Conservation (phyloP, 2,888 invertebrate genomes). For the Homarus gammarus region DNA sequence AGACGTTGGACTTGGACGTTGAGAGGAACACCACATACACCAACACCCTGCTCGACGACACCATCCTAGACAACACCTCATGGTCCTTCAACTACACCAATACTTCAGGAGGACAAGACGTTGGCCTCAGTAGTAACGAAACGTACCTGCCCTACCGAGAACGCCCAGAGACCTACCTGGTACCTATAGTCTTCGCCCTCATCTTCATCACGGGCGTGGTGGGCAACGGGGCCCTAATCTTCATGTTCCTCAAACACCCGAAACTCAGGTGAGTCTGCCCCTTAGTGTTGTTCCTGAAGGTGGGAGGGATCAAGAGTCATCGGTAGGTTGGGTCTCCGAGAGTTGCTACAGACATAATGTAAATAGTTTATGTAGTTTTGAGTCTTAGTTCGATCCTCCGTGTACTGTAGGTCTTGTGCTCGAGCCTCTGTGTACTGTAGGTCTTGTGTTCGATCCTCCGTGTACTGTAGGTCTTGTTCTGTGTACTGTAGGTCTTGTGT, state of each 20-base stretch:
- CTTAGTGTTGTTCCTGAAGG: too few species aligned
- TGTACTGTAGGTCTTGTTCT: too few species aligned
- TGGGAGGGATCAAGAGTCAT: too few species aligned
- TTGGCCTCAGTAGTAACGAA: background rate
- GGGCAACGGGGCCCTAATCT: conserved; percentile 71
- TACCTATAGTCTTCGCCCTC: conserved; percentile 63
- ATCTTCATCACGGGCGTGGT: conserved; percentile 70
- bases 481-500: too few species aligned
- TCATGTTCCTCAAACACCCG: conserved; percentile 70
- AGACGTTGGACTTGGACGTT: background rate
- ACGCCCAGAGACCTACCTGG: conserved; percentile 68
- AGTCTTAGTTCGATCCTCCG: too few species aligned
- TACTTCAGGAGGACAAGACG: background rate
- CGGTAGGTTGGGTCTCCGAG: too few species aligned
- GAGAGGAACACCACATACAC: too few species aligned
- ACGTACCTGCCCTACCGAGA: conserved; percentile 54
- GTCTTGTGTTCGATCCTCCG: too few species aligned
- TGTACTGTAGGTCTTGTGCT: too few species aligned
- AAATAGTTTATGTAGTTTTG: too few species aligned
- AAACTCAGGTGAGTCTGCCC: conserved; percentile 44
- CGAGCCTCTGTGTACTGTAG: too few species aligned
- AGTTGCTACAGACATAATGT: too few species aligned
- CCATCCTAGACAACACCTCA: background rate
- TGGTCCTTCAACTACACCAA: background rate
- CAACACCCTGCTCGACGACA: background rate